Conservation (phyloP, 1,140 invertebrate genomes). For the Drosophila subobscura region DNA sequence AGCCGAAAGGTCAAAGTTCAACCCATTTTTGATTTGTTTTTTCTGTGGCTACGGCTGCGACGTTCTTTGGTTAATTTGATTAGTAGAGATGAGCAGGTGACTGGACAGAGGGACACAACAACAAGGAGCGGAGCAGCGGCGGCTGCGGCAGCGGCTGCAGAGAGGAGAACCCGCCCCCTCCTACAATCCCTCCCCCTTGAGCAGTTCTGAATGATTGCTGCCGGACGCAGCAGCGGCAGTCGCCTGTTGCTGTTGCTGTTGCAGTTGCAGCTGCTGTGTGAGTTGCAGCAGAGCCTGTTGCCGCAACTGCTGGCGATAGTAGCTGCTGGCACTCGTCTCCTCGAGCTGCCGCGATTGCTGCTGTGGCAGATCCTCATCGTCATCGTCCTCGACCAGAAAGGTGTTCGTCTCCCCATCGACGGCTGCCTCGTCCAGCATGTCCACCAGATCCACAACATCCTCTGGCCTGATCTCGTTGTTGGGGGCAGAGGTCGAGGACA, state of each 20-base stretch:
- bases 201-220: conserved; percentile 21
- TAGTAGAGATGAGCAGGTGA: conserved; percentile 50
- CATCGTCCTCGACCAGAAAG: conserved; percentile 64
- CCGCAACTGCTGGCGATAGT: conserved; percentile 65
- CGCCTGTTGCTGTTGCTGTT: conserved; percentile 60
- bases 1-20: conserved; percentile 26
- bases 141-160: too few relatives aligned
- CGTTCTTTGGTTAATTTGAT: conserved; percentile 76
- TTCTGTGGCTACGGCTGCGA: conserved; percentile 3
- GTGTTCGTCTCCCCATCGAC: conserved; percentile 33
- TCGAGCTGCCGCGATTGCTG: conserved; percentile 21
- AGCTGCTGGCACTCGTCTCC: conserved; percentile 29
- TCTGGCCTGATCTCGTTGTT: conserved; percentile 13
- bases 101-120: conserved; percentile 1
- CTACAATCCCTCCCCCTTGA: conserved; percentile 26
- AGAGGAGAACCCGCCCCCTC: conserved; percentile 16
- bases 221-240: conserved; percentile 55
- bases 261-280: conserved; percentile 59
- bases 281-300: conserved; percentile 71
- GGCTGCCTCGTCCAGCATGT: conserved; percentile 21
- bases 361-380: conserved; percentile 43
- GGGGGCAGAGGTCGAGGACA: not conserved
- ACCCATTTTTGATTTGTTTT: not conserved
- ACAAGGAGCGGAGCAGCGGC: not conserved
- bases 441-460: conserved; percentile 69